Evolutionary conservation across 1,140 invertebrate species (phyloP).

Genomic region (Drosophila dunni): DNA sequence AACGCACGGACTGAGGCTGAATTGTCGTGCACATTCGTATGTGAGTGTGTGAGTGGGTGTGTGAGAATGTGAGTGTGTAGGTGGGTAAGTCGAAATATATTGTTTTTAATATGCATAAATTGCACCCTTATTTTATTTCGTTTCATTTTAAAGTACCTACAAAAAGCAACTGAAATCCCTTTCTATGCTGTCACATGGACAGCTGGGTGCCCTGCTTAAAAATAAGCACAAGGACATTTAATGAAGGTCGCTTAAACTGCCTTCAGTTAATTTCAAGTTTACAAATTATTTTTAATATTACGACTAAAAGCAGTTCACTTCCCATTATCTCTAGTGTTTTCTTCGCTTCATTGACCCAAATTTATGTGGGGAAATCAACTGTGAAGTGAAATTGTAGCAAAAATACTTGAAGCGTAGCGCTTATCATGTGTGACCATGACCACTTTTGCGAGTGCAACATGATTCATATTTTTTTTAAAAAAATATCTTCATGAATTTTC

Average conservation of each 20-base stretch:
- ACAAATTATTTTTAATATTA: too few relatives aligned
- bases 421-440: conserved; percentile 22
- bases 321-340: too few relatives aligned
- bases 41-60: background rate
- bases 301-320: too few relatives aligned
- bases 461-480: conserved; percentile 23
- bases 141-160: conserved; percentile 36
- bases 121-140: conserved; percentile 53
- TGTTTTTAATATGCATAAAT: conserved; percentile 75
- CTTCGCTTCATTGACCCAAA: background rate
- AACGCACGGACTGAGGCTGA: conserved; percentile 34
- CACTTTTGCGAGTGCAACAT: conserved; percentile 9
- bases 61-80: conserved; percentile 11
- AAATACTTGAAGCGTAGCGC: conserved; percentile 4
- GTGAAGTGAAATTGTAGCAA: too few relatives aligned
- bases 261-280: too few relatives aligned
- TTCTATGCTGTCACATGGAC: background rate
- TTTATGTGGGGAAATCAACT: background rate
- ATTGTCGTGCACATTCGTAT: conserved; percentile 8
- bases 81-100: conserved; percentile 42
- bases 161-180: background rate
- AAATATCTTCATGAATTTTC: conserved; percentile 54
- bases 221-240: too few relatives aligned
- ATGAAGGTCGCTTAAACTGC: too few relatives aligned
- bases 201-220: conserved; percentile 5